These are phyloP conservation scores for Argentina silus DNA, from an alignment of 2,797 vertebrate species.

Conservation along the genomic window DNA sequence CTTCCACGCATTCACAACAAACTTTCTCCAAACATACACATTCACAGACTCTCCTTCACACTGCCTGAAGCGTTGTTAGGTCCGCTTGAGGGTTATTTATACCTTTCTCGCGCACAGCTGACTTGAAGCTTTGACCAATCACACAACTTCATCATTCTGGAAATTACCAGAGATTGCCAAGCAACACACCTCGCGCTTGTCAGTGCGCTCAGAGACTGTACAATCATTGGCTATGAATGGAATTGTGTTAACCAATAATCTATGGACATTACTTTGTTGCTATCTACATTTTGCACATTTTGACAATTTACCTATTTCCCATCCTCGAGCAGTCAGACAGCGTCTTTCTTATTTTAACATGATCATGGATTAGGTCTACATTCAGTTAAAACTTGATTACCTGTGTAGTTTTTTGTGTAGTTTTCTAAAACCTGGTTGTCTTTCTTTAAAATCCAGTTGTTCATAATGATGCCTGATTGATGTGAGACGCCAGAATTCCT, in stretches of 20 bases:
- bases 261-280: conserved; percentile 31
- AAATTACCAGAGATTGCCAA: neutral
- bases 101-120: conserved; percentile 51
- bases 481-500: too few species aligned
- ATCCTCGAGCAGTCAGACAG: too few species aligned
- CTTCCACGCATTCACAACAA: conserved; percentile 12
- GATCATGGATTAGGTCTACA: too few species aligned
- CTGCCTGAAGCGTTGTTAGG: neutral
- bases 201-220: neutral
- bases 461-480: too few species aligned
- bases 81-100: conserved; percentile 51
- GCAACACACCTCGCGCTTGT: neutral
- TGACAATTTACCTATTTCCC: too few species aligned
- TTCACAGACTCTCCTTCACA: conserved; percentile 23
- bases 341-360: too few species aligned
- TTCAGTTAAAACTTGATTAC: too few species aligned
- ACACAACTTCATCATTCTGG: conserved; percentile 1
- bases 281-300: conserved; percentile 16
- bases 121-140: conserved; percentile 62
- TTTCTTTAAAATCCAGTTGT: too few species aligned
- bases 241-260: conserved; percentile 22
- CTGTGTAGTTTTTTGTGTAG: too few species aligned
- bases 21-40: neutral
- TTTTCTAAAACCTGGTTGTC: too few species aligned
- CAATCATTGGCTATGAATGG: conserved; percentile 46